Evolutionary conservation across 2,797 vertebrate genomes (phyloP).

Genomic region (Falco berigora): DNA sequence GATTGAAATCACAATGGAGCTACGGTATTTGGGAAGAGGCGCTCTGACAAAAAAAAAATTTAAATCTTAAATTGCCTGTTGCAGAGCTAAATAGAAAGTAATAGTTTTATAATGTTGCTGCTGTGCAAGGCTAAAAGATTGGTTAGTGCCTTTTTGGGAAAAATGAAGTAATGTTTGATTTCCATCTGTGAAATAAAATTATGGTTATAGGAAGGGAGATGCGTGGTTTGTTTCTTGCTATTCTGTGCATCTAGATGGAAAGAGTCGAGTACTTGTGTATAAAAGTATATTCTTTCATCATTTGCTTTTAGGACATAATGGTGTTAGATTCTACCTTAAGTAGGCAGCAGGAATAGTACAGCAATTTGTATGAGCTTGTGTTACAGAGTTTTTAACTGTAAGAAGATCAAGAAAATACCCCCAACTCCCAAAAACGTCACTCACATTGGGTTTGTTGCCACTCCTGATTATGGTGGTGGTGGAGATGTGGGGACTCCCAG

Average conservation of each 20-base stretch:
- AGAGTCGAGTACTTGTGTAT: neutral
- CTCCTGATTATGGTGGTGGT: neutral
- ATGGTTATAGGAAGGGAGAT: neutral
- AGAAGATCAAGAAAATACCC: neutral
- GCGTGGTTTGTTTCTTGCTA: neutral
- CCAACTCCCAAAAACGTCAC: neutral
- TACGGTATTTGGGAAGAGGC: neutral
- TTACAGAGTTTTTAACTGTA: neutral
- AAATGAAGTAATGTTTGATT: neutral
- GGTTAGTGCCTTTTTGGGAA: neutral
- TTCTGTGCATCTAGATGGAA: neutral
- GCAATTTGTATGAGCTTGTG: neutral
- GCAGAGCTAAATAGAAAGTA: neutral
- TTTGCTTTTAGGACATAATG: neutral
- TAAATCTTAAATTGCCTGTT: neutral
- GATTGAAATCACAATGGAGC: neutral
- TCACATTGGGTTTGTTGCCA: neutral
- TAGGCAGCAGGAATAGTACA: neutral
- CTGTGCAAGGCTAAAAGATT: neutral
- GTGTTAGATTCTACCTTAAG: neutral
- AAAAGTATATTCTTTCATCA: neutral
- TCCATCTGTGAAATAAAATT: neutral
- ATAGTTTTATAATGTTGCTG: neutral
- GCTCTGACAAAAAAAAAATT: neutral
- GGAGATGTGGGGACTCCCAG: neutral